These are phyloP conservation scores for Psittacula derbiana DNA, from an alignment of 2,797 vertebrate genomes.

Conservation along the genomic window DNA sequence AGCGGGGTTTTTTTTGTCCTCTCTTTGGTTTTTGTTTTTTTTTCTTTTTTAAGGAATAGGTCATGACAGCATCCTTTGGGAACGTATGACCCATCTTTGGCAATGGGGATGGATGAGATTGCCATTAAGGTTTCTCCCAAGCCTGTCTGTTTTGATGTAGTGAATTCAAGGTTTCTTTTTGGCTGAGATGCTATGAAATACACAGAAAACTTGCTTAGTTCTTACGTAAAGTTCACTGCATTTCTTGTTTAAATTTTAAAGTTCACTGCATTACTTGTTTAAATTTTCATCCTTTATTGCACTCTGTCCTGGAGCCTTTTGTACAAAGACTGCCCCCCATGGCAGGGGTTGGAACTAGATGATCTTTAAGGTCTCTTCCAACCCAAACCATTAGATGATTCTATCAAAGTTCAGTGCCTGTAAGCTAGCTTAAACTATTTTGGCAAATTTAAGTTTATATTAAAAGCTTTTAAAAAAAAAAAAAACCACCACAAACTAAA, in stretches of 20 bases:
- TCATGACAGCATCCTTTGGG: background rate
- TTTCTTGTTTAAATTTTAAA: background rate
- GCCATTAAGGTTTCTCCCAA: background rate
- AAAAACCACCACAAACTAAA: background rate
- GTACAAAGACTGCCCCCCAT: background rate
- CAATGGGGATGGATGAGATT: background rate
- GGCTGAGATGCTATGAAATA: background rate
- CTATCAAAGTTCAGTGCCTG: background rate
- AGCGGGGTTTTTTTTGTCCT: background rate
- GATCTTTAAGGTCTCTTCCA: background rate
- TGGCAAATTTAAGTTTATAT: background rate
- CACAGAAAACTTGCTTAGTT: background rate
- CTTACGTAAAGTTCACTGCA: background rate
- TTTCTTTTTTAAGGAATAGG: slow-evolving; percentile 21
- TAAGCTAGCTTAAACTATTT: background rate
- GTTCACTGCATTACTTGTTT: background rate
- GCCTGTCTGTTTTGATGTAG: background rate
- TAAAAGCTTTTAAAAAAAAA: background rate
- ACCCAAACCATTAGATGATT: background rate
- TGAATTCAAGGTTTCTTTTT: background rate
- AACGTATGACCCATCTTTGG: background rate
- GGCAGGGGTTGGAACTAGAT: background rate
- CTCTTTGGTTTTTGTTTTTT: background rate
- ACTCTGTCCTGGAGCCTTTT: background rate
- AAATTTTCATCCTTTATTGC: background rate